phyloP scores from a whole-genome alignment of 2,888 invertebrate species.

The Hymenopus coronatus region DNA sequence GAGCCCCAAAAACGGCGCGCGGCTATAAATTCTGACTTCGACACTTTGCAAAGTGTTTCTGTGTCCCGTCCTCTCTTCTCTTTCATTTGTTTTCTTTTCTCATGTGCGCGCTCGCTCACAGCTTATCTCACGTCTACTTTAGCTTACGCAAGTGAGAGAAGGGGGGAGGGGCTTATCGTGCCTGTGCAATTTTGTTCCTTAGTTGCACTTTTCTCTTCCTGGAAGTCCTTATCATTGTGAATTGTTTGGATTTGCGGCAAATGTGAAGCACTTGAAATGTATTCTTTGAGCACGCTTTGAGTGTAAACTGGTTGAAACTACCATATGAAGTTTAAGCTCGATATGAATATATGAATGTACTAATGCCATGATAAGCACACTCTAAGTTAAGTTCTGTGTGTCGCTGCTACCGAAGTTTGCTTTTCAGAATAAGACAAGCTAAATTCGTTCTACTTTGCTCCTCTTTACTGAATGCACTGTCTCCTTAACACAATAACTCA shows the following conservation, averaged over 20 bases:
- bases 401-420: too few relatives aligned
- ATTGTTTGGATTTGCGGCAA: not conserved
- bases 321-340: too few relatives aligned
- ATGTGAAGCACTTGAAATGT: not conserved
- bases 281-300: not conserved
- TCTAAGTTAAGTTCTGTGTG: too few relatives aligned
- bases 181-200: not conserved
- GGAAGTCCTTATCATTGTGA: not conserved
- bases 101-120: not conserved
- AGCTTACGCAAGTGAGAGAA: not conserved
- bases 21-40: slow-evolving; percentile 26
- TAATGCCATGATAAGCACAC: too few relatives aligned
- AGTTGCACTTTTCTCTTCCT: not conserved
- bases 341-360: too few relatives aligned
- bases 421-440: too few relatives aligned
- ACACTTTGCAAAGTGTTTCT: slow-evolving; percentile 29
- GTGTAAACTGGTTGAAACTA: not conserved
- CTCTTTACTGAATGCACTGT: too few relatives aligned
- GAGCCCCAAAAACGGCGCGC: not conserved
- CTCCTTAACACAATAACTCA: too few relatives aligned
- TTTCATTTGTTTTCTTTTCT: not conserved
- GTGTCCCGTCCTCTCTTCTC: not conserved
- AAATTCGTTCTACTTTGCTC: too few relatives aligned
- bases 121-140: not conserved
- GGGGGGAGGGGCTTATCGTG: not conserved